Conservation (phyloP, 2,888 invertebrate genomes). For the Tenthredo distinguenda region DNA sequence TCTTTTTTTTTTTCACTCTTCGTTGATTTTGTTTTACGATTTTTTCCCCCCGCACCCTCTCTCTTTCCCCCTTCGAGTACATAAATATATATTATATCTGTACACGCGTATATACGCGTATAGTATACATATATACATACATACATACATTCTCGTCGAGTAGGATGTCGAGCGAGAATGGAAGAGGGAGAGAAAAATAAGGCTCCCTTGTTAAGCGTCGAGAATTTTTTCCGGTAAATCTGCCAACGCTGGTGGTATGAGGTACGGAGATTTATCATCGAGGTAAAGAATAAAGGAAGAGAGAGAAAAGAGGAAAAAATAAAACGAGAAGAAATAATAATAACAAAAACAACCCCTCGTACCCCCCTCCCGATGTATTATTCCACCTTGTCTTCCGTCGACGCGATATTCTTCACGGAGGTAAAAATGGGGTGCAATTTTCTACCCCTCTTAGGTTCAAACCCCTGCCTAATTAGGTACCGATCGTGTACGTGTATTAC, state of each 20-base stretch:
- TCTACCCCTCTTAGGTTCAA: background rate
- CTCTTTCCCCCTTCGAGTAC: background rate
- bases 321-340: background rate
- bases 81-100: slow-evolving; percentile 18
- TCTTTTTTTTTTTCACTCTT: background rate
- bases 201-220: slow-evolving; percentile 61
- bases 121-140: background rate
- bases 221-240: slow-evolving; percentile 64
- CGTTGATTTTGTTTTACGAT: slow-evolving; percentile 1
- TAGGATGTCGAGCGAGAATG: background rate
- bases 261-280: slow-evolving; percentile 68
- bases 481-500: background rate
- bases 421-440: background rate
- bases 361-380: background rate
- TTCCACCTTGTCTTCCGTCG: background rate
- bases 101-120: no score
- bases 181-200: slow-evolving; percentile 4
- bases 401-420: background rate
- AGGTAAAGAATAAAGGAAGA: slow-evolving; percentile 62
- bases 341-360: background rate
- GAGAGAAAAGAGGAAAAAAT: slow-evolving; percentile 56
- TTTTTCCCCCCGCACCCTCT: background rate
- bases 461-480: background rate
- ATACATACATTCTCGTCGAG: background rate
- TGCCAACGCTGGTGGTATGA: slow-evolving; percentile 55